phyloP scores from a whole-genome alignment of 2,888 invertebrate genomes.

The Lepidochrysops patricia region DNA sequence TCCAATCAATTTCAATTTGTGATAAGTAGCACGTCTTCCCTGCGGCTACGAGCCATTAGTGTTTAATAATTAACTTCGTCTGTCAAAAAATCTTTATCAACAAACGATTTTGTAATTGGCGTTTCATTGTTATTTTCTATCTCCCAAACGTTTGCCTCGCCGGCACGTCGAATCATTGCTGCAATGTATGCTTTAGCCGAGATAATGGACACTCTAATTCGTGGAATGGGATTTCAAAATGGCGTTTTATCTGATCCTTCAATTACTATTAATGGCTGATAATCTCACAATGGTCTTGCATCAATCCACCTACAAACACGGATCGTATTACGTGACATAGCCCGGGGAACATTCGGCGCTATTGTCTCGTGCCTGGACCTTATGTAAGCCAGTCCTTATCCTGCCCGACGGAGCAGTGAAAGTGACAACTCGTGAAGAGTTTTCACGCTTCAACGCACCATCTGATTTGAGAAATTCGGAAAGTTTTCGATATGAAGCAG shows the following conservation, averaged over 20 bases:
- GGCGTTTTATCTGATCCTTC: conserved; percentile 8
- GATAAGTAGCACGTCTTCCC: not conserved
- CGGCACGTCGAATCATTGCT: not conserved
- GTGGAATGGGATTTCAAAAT: not conserved
- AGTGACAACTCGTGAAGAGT: conserved; percentile 6
- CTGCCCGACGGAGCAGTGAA: conserved; percentile 7
- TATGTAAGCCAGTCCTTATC: conserved; percentile 10
- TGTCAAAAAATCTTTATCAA: not conserved
- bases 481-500: not conserved
- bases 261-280: conserved; percentile 4
- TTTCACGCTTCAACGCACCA: conserved; percentile 6
- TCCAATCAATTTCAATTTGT: conserved; percentile 3
- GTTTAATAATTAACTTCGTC: not conserved
- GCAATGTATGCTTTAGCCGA: not conserved
- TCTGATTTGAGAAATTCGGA: conserved; percentile 11
- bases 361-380: conserved; percentile 18
- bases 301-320: conserved; percentile 24
- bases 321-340: conserved; percentile 23
- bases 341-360: conserved; percentile 18
- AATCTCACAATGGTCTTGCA: conserved; percentile 18
- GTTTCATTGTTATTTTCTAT: not conserved
- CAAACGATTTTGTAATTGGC: not conserved
- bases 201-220: not conserved
- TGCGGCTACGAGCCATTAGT: not conserved
- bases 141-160: not conserved